A percentile compares a stretch with the other conserved stretches of the same genome.
Conservation (phyloP, 2,113 vertebrate species). For the Mustela lutreola region DNA sequence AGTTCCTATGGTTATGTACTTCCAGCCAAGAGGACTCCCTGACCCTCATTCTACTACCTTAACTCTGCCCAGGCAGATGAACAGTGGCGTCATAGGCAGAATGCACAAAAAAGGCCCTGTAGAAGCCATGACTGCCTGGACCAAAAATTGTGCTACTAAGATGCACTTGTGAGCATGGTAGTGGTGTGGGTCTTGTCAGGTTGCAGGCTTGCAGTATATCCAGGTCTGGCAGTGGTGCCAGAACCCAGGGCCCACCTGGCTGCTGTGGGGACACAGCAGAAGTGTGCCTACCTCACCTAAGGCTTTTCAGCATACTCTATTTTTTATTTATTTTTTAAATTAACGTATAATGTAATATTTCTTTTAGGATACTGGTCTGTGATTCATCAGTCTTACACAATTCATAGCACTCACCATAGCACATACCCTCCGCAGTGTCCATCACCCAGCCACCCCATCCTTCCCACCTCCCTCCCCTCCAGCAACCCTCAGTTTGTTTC, state of each 20-base stretch:
- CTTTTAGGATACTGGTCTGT: no score
- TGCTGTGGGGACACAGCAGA: not conserved
- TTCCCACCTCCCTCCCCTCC: no score
- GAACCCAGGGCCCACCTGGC: not conserved
- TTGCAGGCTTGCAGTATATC: not conserved
- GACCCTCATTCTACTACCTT: not conserved
- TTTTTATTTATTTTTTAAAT: not conserved
- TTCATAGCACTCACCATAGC: no score
- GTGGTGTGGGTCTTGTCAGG: not conserved
- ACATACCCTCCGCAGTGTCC: no score
- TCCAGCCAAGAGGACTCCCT: not conserved
- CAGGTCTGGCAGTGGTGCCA: not conserved
- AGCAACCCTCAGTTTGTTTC: no score
- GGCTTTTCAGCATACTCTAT: not conserved
- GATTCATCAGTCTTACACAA: no score
- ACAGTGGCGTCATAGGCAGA: not conserved
- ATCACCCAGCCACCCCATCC: no score
- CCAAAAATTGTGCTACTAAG: not conserved
- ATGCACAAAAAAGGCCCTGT: not conserved
- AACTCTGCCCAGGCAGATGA: not conserved
- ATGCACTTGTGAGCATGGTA: accelerated
- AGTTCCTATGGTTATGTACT: not conserved
- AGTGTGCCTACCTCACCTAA: not conserved
- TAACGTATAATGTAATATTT: no score
- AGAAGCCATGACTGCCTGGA: not conserved